These are phyloP conservation scores for Acestrorhynchus altus DNA, from an alignment of 2,797 vertebrate genomes.

Conservation along the genomic window DNA sequence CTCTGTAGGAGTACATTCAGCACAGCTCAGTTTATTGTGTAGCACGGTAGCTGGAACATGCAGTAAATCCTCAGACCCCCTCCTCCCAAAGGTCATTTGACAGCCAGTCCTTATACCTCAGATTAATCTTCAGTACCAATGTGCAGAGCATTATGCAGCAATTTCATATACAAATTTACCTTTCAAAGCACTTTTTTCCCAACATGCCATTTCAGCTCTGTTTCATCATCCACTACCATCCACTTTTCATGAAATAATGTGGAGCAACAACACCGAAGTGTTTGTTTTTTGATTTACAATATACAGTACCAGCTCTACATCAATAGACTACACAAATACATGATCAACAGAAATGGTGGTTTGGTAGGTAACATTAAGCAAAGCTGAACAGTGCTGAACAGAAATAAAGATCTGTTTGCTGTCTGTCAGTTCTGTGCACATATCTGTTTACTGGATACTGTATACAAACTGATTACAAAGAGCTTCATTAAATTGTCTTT, in stretches of 20 bases:
- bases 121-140: not conserved
- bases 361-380: not conserved
- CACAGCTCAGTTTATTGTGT: not conserved
- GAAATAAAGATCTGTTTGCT: too few species aligned
- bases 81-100: not conserved
- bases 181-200: not conserved
- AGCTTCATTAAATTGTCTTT: too few species aligned
- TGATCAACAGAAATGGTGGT: not conserved
- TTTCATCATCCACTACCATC: conserved; percentile 8
- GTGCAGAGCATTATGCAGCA: not conserved
- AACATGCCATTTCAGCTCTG: not conserved
- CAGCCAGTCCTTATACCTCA: not conserved
- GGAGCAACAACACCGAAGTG: not conserved
- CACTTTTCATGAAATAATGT: not conserved
- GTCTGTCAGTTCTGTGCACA: too few species aligned
- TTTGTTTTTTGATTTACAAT: not conserved
- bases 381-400: too few species aligned
- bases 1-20: not conserved
- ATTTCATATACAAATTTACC: not conserved
- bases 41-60: not conserved
- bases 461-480: too few species aligned
- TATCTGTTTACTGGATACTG: too few species aligned
- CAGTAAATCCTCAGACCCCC: not conserved
- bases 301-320: not conserved
- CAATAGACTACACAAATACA: not conserved